Evolutionary conservation across 2,113 vertebrate species (phyloP).

Genomic region (Antigone vipio): DNA sequence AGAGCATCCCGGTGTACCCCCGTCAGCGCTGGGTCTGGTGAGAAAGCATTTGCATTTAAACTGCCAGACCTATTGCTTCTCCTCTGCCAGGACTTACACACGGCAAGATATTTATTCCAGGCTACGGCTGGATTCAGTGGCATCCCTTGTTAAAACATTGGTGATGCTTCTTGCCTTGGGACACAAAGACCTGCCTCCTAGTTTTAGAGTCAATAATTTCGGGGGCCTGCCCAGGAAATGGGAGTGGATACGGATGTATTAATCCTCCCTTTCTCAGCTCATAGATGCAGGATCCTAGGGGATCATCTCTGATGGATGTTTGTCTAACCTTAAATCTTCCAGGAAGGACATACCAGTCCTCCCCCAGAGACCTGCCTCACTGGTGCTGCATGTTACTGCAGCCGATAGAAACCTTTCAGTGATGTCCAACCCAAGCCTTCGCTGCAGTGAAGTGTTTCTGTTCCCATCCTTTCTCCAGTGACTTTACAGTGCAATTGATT

Average conservation of each 20-base stretch:
- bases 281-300: rapidly evolving
- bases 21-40: neutral
- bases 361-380: neutral
- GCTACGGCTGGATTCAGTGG: neutral
- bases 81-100: rapidly evolving
- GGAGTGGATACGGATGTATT: neutral
- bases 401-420: neutral
- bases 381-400: rapidly evolving
- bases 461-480: neutral
- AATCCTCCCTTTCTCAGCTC: neutral
- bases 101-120: neutral
- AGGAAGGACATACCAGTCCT: neutral
- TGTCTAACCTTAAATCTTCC: neutral
- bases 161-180: neutral
- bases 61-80: neutral
- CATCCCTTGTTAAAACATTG: neutral
- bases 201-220: neutral
- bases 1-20: neutral
- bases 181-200: neutral
- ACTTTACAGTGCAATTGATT: neutral
- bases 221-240: neutral
- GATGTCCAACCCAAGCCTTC: neutral
- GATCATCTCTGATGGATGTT: neutral
- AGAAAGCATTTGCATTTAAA: neutral
- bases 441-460: neutral